phyloP scores from a whole-genome alignment of 2,797 vertebrate genomes.

The Micropoecilia bifurca region DNA sequence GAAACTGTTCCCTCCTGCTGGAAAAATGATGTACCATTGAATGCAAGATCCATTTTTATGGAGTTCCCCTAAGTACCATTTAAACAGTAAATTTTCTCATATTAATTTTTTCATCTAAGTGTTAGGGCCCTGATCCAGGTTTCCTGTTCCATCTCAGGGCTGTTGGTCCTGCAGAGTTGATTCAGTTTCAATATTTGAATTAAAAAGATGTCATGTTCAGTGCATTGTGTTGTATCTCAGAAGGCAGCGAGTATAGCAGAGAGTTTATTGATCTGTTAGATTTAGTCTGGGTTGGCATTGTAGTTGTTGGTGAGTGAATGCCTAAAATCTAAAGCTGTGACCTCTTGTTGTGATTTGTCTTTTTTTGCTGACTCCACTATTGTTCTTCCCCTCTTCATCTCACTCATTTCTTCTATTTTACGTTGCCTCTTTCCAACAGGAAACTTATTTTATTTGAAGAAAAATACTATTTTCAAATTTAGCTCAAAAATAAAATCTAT shows the following conservation, averaged over 20 bases:
- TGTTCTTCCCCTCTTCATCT: background rate
- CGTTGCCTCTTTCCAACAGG: constrained; percentile 2
- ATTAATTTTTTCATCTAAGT: background rate
- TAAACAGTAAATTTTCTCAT: background rate
- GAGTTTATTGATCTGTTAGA: background rate
- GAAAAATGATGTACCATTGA: background rate
- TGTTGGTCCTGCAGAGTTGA: background rate
- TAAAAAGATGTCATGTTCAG: background rate
- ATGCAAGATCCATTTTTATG: background rate
- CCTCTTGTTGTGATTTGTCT: background rate
- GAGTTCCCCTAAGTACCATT: background rate
- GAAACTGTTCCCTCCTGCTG: background rate
- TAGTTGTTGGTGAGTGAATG: background rate
- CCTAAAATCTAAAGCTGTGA: background rate
- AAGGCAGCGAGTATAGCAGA: background rate
- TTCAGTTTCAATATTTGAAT: background rate
- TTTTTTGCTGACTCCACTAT: background rate
- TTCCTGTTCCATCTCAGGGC: background rate
- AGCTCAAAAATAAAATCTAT: background rate
- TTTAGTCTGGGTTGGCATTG: background rate
- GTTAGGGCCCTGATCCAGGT: background rate
- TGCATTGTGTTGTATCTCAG: background rate
- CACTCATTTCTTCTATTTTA: background rate
- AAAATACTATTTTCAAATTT: background rate
- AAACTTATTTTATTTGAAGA: background rate